Base-by-base conservation (phyloP, 92 coral and sea anemone genomes). In the Siderastrea radians region DNA sequence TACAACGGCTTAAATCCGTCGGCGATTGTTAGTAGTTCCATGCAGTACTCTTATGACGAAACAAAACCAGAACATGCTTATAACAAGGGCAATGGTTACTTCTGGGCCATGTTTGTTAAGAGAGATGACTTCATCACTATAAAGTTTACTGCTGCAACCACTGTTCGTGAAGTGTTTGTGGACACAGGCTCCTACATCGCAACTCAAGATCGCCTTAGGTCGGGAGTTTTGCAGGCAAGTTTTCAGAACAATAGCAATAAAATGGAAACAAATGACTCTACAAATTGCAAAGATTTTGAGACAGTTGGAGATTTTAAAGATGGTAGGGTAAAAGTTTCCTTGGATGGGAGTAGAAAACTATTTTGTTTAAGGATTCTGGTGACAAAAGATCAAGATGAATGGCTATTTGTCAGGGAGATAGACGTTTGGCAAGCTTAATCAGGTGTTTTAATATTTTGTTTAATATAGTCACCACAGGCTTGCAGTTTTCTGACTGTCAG, bases 321-420 rank as follows among this genome's bases (percentile, higher is more conserved):
- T 6, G 90, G 91, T 1, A 85, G 62, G 57, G 75, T 89, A 47
- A 84, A 89, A 43, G 67, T 89, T 26, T 64, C 87, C 14, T 66
- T 87, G 3, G 51, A 45, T 8, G 74, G 55, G 57, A 7, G 49
- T 2, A 63, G 79, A 50, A 47, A 74, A 10, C 55, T 82, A 17
- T 8, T 1, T 8, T 94, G 97, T 68, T 52, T 94, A 51, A 66
- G 93, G 53, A 53, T 94, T 52, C 76, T 77, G 55, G 82, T 94
- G 5, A 84, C 62, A 1, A 26, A 72, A 43, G 55, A 79, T 44
- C 97, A 94, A 83, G 51, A 19, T 54, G 58, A 79, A 64, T 91
- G 97, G 95, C 61, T 92, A 0, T 86, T 85, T 78, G n/a, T 94
- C 55, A 89, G 97, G 71, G 97, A 94, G 65, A 86, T 94, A 26